Evolutionary conservation across 2,113 vertebrate species (phyloP), one percentile per base, ranked within the genome.

Genomic region (Bufo bufo): DNA sequence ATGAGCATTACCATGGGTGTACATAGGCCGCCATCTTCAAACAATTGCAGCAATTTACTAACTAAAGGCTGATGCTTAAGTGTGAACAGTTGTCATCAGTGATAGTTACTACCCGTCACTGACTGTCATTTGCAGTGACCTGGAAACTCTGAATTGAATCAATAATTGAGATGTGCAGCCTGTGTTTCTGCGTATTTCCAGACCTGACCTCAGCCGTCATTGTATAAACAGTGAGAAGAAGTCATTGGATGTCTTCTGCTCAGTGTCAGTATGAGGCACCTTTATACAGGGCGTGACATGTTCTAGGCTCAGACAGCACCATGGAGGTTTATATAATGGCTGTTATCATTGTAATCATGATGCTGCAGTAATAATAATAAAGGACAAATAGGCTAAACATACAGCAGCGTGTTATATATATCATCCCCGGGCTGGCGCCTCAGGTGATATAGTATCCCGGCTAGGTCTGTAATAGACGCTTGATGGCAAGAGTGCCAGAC

Each of bases 351-450:
- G 33, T 74, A 47, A 74, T 74, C 43, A 47, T 17, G 9, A 45
- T 17, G 14, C 20, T 19, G 72, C 72, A 49, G 72, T 49, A 75
- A 75, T 9, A 49, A 75, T 49, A 75, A 74, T 47, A 71, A 71
- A 14, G n/a, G 65, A n/a, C 4, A 5, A 74, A 8, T 50, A 47
- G 45, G 47, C 45, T 50, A 75, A 74, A 74, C 12, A 75, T 50
- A 75, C 72, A 50, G 16, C 9, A 75, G 45, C 11, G 50, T 3
- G 47, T 49, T 75, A 75, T 72, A 47, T 71, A 50, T 49, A 50
- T 75, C 16, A 49, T 75, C 49, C 45, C 72, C 45, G 50, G n/a
- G 43, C 59, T 82, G 81, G 61, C 61, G 59, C 81, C 81, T 65
- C 59, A 49, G 59, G 81, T 50, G 61, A 82, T 63, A 82, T 63